A percentile compares a stretch with the other conserved stretches of the same genome.
These are phyloP conservation scores for Gymnorhina tibicen DNA, from an alignment of 2,113 vertebrate species.

Conservation along the genomic window DNA sequence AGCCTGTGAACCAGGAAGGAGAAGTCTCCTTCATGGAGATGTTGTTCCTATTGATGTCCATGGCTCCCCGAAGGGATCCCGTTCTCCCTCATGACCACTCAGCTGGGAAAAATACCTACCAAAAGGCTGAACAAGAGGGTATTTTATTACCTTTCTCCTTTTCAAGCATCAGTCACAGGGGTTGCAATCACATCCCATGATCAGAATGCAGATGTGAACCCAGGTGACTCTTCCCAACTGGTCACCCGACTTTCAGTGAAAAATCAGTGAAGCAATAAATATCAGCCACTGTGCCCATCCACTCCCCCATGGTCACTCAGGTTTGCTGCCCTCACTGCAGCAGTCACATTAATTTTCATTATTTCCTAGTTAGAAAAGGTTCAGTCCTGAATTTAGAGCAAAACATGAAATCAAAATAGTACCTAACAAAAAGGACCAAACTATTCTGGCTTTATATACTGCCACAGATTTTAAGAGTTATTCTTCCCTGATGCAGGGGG, in stretches of 20 bases:
- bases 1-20: neutral
- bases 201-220: neutral
- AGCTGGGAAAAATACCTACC: neutral
- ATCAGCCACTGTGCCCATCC: fast-evolving
- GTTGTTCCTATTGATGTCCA: neutral
- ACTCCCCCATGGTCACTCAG: neutral
- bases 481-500: neutral
- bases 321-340: neutral
- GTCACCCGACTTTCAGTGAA: neutral
- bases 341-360: neutral
- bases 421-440: neutral
- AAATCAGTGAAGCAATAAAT: neutral
- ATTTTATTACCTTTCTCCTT: neutral
- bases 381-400: neutral
- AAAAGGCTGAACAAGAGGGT: neutral
- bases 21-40: neutral
- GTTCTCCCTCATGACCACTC: neutral
- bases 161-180: neutral
- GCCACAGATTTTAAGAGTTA: neutral
- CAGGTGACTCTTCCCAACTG: neutral
- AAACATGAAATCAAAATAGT: neutral
- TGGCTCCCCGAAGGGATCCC: neutral
- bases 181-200: neutral
- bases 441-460: neutral
- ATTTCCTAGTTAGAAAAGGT: neutral